Conservation (phyloP, 2,888 invertebrate genomes). For the Coelogynopora nodosa region DNA sequence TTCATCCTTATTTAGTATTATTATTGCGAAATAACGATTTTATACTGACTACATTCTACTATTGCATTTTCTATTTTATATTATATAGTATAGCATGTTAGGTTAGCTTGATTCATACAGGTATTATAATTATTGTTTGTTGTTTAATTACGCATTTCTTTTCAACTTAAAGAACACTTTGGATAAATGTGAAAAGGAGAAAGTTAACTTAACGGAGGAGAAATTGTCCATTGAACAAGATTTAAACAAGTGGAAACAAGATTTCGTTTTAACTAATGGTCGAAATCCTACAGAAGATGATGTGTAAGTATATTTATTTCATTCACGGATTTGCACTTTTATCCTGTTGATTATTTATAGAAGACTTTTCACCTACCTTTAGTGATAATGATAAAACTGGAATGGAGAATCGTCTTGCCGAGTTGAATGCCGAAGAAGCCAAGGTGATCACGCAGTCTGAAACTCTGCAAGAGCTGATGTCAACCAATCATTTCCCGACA, state of each 20-base stretch:
- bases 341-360: too few relatives aligned
- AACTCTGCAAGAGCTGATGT: background rate
- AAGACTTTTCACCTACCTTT: background rate
- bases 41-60: too few relatives aligned
- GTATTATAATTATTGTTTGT: too few relatives aligned
- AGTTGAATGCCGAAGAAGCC: background rate
- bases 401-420: background rate
- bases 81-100: too few relatives aligned
- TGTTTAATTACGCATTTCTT: background rate
- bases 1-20: too few relatives aligned
- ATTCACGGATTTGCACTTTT: too few relatives aligned
- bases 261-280: background rate
- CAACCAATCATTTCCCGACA: background rate
- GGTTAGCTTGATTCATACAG: too few relatives aligned
- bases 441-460: background rate
- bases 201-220: background rate
- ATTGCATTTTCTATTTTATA: too few relatives aligned
- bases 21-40: too few relatives aligned
- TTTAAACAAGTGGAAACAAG: background rate
- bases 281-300: background rate
- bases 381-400: background rate
- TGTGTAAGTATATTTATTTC: too few relatives aligned
- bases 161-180: background rate
- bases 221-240: background rate
- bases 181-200: background rate